Conservation (phyloP, 2,113 vertebrate species). For the Ameiurus melas region DNA sequence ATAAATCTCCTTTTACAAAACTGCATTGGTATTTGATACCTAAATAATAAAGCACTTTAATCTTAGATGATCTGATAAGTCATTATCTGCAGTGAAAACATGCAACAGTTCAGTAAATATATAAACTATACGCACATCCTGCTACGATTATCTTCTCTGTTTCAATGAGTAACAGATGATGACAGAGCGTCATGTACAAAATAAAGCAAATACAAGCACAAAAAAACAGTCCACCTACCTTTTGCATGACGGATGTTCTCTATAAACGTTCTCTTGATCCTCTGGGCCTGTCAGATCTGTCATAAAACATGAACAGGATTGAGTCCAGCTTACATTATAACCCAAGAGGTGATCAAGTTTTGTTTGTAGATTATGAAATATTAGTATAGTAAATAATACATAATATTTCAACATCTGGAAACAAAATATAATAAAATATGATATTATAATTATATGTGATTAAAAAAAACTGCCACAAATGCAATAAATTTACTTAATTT, state of each 20-base stretch:
- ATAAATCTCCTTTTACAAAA: neutral
- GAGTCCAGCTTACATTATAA: neutral
- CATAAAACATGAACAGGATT: conserved; percentile 1
- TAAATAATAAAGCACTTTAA: neutral
- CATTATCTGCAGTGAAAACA: too few species aligned
- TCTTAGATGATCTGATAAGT: neutral
- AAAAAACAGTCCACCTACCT: conserved; percentile 59
- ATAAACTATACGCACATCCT: neutral
- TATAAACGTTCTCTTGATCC: neutral
- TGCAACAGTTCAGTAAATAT: neutral
- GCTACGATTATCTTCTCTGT: neutral
- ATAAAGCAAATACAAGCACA: neutral
- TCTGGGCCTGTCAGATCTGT: conserved; percentile 25
- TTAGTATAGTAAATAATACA: neutral
- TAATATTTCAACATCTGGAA: neutral
- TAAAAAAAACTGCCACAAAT: neutral
- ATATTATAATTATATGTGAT: too few species aligned
- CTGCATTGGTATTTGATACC: neutral
- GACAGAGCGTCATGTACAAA: neutral
- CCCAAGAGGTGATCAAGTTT: neutral
- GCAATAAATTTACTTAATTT: neutral
- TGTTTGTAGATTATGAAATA: neutral
- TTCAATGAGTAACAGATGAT: neutral
- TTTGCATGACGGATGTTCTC: conserved; percentile 68
- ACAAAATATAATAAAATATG: neutral